Percentiles rank a stretch among this genome's conserved stretches.
Evolutionary conservation across 2,888 invertebrate genomes (phyloP).

Genomic region (Hypomecis punctinalis): DNA sequence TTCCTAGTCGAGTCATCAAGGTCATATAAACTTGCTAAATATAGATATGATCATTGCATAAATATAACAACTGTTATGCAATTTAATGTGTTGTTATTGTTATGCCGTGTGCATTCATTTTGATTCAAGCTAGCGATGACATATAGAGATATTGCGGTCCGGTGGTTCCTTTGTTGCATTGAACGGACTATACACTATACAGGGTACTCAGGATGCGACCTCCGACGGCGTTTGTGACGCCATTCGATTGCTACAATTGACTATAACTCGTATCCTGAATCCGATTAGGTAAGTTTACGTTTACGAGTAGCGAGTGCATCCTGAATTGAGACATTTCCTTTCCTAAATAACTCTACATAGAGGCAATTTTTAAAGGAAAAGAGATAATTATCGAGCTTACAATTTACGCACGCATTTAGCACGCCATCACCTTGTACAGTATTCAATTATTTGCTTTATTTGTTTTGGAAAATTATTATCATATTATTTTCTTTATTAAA

Average conservation of each 20-base stretch:
- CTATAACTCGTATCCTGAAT: background rate
- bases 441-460: no score
- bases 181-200: slow-evolving; percentile 4
- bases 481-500: no score
- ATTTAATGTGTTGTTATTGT: slow-evolving; percentile 12
- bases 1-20: no score
- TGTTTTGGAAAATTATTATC: no score
- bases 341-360: no score
- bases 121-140: slow-evolving; percentile 22
- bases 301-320: background rate
- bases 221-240: slow-evolving; percentile 2
- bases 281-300: background rate
- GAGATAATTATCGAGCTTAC: background rate
- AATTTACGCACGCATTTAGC: no score
- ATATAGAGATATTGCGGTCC: slow-evolving; percentile 26
- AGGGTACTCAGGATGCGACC: slow-evolving; percentile 1
- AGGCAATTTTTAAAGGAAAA: no score
- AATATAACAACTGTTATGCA: slow-evolving; percentile 10
- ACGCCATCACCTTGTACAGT: no score
- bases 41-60: background rate
- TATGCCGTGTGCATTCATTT: slow-evolving; percentile 7
- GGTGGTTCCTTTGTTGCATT: slow-evolving; percentile 18
- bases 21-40: no score
- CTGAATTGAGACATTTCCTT: background rate
- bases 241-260: background rate